Evolutionary conservation across 2,888 invertebrate species (phyloP).

Genomic region (Keiferia lycopersicella): DNA sequence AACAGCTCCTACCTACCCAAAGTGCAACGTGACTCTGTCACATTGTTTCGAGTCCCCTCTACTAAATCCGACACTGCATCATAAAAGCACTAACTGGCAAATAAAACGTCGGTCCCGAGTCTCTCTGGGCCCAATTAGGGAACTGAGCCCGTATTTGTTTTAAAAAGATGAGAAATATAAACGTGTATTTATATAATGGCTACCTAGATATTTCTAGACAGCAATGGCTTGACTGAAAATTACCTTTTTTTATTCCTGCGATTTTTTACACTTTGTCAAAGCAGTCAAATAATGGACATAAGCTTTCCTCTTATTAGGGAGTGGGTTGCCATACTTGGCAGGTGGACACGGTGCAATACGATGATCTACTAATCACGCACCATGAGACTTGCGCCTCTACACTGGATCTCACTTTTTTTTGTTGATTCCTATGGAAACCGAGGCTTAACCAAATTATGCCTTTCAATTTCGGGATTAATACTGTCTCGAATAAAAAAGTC

Average conservation of each 20-base stretch:
- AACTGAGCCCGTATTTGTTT: constrained; percentile 8
- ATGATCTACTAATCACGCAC: no score
- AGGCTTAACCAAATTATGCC: no score
- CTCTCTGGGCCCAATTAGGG: constrained; percentile 67
- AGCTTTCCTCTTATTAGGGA: no score
- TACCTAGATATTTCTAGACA: not conserved
- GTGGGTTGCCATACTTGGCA: no score
- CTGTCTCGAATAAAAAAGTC: not conserved
- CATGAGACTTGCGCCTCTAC: no score
- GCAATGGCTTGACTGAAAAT: not conserved
- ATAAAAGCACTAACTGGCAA: constrained; percentile 31
- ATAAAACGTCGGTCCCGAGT: constrained; percentile 44
- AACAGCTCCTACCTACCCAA: not conserved
- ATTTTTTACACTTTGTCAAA: no score
- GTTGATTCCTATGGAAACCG: no score
- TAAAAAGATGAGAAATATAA: not conserved
- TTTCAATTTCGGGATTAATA: not conserved
- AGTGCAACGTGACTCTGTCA: not conserved
- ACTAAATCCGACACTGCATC: constrained; percentile 19
- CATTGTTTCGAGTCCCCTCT: constrained; percentile 7
- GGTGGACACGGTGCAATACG: no score
- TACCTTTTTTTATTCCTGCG: not conserved
- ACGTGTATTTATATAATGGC: not conserved
- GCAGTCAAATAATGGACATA: no score
- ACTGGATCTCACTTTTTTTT: no score